Base-by-base conservation (phyloP, 53 echinoderm and acorn worm species). In the Antedon mediterranea region DNA sequence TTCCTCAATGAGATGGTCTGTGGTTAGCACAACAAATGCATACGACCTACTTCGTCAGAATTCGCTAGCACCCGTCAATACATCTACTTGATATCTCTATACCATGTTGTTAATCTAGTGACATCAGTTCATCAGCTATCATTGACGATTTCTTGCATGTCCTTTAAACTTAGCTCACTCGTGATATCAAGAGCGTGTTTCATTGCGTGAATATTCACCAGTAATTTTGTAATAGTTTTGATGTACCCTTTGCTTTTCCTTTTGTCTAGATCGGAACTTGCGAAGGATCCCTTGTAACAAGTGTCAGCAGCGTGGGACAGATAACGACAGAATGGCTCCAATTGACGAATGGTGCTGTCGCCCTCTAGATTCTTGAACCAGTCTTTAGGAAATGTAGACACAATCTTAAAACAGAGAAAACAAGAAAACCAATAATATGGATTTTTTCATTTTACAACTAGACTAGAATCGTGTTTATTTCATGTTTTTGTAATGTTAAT, bases 181-280 rank as follows among this genome's bases (percentile, higher is more conserved):
- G 97, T 87, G 29, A 97, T 82, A 31, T 74, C 80, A 27, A 97
- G 78, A 57, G 97, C 97, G 32, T 97, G 92, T 78, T 97, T 92
- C 92, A 97, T 92, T 81, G 97, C 92, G 82, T 90, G 92, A 5
- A 97, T 89, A 31, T 81, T 87, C 43, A 97, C 97, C 57, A 97
- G 74, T 31, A 89, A 79, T 78, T 97, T 97, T 37, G 87, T 90
- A 29, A 97, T 81, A 0, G 83, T 43, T 78, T 97, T 97, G 33
- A 92, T 78, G 30, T 83, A 78, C 13, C 74, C 71, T 73, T 80
- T 84, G 43, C 82, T 82, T 30, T 75, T 79, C 30, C 84, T 90
- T 80, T 75, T 91, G 9, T 89, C 81, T 7, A 77, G 29, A 5
- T 85, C 85, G 37, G 79, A 78, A 2, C 85, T 85, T 30, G 73